These are phyloP conservation scores for Dendropsophus ebraccatus DNA, from an alignment of 2,113 vertebrate species.

Conservation along the genomic window DNA sequence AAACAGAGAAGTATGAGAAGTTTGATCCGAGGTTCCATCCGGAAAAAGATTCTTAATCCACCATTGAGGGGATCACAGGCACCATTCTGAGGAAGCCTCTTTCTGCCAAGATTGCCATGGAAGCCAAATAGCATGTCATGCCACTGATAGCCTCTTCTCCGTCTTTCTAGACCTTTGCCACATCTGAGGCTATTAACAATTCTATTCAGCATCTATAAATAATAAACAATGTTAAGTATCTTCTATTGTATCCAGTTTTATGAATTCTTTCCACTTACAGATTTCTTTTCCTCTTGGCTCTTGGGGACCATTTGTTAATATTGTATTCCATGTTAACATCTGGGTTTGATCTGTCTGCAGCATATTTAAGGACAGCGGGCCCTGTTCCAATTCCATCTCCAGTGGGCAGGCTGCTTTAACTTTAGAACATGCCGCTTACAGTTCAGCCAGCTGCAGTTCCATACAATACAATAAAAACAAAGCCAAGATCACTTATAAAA, in stretches of 20 bases:
- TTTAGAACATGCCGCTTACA: background rate
- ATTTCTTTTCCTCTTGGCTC: conserved; percentile 43
- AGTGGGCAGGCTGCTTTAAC: conserved; percentile 24
- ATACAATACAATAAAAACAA: background rate
- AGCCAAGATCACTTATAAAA: background rate
- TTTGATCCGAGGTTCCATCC: too few relatives aligned
- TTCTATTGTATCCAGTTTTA: conserved; percentile 29
- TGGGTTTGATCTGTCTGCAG: conserved; percentile 44
- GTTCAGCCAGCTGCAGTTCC: conserved; percentile 8
- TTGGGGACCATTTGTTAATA: conserved; percentile 53
- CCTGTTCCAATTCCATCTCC: conserved; percentile 25
- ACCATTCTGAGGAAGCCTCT: background rate
- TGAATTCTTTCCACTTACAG: conserved; percentile 46
- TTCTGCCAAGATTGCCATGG: background rate
- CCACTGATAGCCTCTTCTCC: background rate
- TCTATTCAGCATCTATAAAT: background rate
- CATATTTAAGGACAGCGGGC: conserved; percentile 31
- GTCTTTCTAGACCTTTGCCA: background rate
- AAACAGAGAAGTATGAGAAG: too few relatives aligned
- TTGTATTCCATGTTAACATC: conserved; percentile 55
- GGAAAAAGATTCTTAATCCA: too few relatives aligned
- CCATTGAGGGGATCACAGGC: background rate
- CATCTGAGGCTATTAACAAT: background rate
- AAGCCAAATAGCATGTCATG: background rate
- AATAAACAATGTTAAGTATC: conserved; percentile 14